phyloP scores from a whole-genome alignment of 2,888 invertebrate species.

The Conchocele bisecta region DNA sequence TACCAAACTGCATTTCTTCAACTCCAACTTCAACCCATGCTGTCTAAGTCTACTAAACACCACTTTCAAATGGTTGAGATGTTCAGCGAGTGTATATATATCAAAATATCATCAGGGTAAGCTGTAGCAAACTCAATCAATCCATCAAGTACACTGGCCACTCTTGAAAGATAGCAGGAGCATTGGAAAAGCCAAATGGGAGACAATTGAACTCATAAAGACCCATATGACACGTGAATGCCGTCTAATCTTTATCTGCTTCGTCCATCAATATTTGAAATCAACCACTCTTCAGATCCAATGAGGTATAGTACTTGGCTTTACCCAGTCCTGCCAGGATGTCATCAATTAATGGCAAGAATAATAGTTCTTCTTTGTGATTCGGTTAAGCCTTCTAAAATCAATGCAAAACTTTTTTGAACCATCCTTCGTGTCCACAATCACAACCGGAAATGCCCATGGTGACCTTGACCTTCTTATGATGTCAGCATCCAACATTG shows the following conservation, averaged over 20 bases:
- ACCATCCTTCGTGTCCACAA: slow-evolving; percentile 36
- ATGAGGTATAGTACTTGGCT: slow-evolving; percentile 36
- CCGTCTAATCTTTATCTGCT: slow-evolving; percentile 39
- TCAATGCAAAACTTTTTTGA: slow-evolving; percentile 35
- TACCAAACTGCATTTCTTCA: too few relatives aligned
- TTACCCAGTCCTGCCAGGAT: slow-evolving; percentile 33
- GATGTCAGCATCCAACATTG: slow-evolving; percentile 1
- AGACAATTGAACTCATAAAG: slow-evolving; percentile 37
- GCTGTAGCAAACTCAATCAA: slow-evolving; percentile 27
- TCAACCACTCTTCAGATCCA: slow-evolving; percentile 45
- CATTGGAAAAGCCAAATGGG: slow-evolving; percentile 45
- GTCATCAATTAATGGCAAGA: slow-evolving; percentile 46
- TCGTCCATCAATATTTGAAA: slow-evolving; percentile 40
- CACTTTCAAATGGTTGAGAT: too few relatives aligned
- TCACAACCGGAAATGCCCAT: slow-evolving; percentile 3
- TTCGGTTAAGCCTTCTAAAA: slow-evolving; percentile 23
- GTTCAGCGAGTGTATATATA: too few relatives aligned
- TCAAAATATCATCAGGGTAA: slow-evolving; percentile 52
- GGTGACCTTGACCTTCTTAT: slow-evolving; percentile 5
- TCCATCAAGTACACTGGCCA: slow-evolving; percentile 38
- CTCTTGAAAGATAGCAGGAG: slow-evolving; percentile 32
- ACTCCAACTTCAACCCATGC: too few relatives aligned
- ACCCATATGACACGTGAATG: slow-evolving; percentile 39
- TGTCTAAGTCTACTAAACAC: too few relatives aligned
- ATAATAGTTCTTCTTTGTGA: slow-evolving; percentile 30